Evolutionary conservation across 2,113 vertebrate species (phyloP).

Genomic region (Ploceus nigricollis): DNA sequence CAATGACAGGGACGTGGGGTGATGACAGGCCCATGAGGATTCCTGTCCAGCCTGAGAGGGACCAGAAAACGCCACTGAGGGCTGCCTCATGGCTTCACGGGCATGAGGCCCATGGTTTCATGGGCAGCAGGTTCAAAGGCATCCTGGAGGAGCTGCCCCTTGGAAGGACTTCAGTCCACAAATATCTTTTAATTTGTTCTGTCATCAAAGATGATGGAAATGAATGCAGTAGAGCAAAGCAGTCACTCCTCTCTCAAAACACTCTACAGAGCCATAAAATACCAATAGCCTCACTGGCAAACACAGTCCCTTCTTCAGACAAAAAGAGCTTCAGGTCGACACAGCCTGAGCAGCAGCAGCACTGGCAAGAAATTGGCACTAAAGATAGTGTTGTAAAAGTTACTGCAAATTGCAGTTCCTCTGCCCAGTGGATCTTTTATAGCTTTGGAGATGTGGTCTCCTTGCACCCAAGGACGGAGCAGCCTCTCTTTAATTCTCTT

Average conservation of each 20-base stretch:
- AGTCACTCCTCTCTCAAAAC: not conserved
- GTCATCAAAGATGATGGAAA: not conserved
- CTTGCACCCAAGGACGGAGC: not conserved
- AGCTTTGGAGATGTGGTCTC: not conserved
- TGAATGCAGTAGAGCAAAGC: not conserved
- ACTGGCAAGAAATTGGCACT: not conserved
- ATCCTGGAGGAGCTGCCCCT: not conserved
- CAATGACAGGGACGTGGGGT: rapidly evolving
- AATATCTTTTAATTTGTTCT: not conserved
- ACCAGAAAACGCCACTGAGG: not conserved
- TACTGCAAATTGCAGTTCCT: not conserved
- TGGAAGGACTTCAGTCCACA: not conserved
- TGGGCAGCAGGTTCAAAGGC: not conserved
- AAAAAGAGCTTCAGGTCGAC: not conserved
- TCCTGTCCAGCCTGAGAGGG: not conserved
- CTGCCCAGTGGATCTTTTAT: not conserved
- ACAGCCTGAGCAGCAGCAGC: rapidly evolving
- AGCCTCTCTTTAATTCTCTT: not conserved
- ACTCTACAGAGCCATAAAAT: not conserved
- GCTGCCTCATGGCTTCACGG: rapidly evolving
- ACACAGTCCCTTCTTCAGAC: rapidly evolving
- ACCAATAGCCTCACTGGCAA: not conserved
- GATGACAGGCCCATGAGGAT: rapidly evolving
- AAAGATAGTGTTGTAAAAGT: not conserved
- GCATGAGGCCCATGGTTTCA: not conserved